phyloP scores from a whole-genome alignment of 1,140 invertebrate genomes.

The Dendroctonus ponderosae region DNA sequence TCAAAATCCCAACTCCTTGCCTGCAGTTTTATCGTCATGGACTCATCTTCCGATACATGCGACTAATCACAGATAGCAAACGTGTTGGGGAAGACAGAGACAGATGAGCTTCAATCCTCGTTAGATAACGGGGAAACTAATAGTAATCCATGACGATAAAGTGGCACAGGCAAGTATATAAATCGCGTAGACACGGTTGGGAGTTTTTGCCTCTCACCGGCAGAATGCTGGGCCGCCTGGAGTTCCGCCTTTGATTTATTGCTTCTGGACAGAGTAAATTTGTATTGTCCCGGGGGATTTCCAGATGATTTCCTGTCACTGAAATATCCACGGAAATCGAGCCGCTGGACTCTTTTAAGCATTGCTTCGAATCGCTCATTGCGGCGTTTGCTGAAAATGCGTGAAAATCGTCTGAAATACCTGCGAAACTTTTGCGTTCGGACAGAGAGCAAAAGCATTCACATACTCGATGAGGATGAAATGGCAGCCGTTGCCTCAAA shows the following conservation, averaged over 20 bases:
- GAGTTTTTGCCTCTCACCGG: constrained; percentile 57
- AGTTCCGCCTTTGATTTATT: constrained; percentile 74
- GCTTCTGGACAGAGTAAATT: constrained; percentile 79
- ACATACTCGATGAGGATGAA: background rate
- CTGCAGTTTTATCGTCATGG: background rate
- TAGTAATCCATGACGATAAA: too few relatives aligned
- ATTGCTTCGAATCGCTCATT: constrained; percentile 59
- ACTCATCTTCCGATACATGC: background rate
- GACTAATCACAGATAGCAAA: too few relatives aligned
- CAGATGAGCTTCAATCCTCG: too few relatives aligned
- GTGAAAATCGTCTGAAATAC: background rate
- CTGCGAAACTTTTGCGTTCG: too few relatives aligned
- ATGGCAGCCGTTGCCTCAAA: background rate
- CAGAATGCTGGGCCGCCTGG: constrained; percentile 78
- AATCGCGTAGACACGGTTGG: too few relatives aligned
- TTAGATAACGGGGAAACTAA: too few relatives aligned
- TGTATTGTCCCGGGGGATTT: constrained; percentile 75
- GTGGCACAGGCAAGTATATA: too few relatives aligned
- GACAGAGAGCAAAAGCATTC: too few relatives aligned
- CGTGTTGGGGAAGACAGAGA: too few relatives aligned
- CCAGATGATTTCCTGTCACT: constrained; percentile 73
- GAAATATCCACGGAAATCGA: constrained; percentile 58
- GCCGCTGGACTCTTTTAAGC: constrained; percentile 62
- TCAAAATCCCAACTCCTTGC: background rate
- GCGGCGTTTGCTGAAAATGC: constrained; percentile 46